A percentile compares a stretch with the other conserved stretches of the same genome.
Evolutionary conservation across 92 coral and sea anemone species (phyloP).

Genomic region (Diadumene lineata): DNA sequence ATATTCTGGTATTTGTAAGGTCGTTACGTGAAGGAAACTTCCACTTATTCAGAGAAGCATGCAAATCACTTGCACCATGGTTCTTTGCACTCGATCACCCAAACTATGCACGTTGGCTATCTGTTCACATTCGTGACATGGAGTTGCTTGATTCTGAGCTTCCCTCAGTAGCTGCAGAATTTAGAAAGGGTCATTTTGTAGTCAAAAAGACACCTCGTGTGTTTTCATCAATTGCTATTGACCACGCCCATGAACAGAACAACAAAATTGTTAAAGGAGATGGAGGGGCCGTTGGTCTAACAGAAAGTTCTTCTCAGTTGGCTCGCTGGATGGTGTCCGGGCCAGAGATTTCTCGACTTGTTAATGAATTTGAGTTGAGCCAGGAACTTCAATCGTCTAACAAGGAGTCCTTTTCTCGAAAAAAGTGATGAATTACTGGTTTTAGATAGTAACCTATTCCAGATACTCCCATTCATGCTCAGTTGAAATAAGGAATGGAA

Average conservation of each 20-base stretch:
- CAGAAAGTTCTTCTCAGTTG: slow-evolving; percentile 60
- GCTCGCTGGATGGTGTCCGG: slow-evolving; percentile 74
- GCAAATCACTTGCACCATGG: slow-evolving; percentile 57
- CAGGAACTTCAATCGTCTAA: too few relatives aligned
- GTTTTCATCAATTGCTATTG: slow-evolving; percentile 61
- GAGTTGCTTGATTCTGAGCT: slow-evolving; percentile 41
- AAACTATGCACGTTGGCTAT: slow-evolving; percentile 59
- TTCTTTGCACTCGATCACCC: slow-evolving; percentile 63
- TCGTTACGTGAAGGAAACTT: slow-evolving; percentile 69
- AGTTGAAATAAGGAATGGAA: too few relatives aligned
- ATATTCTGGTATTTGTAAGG: slow-evolving; percentile 43
- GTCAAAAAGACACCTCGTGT: slow-evolving; percentile 58
- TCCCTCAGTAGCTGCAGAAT: slow-evolving; percentile 39
- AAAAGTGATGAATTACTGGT: too few relatives aligned
- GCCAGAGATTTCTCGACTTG: slow-evolving; percentile 59
- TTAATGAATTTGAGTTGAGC: slow-evolving; percentile 62
- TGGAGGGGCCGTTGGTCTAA: slow-evolving; percentile 75
- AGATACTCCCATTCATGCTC: too few relatives aligned
- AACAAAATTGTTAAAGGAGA: too few relatives aligned
- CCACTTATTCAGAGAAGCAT: slow-evolving; percentile 45
- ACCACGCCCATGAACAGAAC: too few relatives aligned
- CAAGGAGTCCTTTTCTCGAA: too few relatives aligned
- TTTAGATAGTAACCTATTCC: too few relatives aligned
- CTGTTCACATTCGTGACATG: slow-evolving; percentile 57
- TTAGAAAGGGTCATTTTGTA: slow-evolving; percentile 60